Conservation (phyloP, 1,140 invertebrate genomes). For the Drosophila chauvacae region DNA sequence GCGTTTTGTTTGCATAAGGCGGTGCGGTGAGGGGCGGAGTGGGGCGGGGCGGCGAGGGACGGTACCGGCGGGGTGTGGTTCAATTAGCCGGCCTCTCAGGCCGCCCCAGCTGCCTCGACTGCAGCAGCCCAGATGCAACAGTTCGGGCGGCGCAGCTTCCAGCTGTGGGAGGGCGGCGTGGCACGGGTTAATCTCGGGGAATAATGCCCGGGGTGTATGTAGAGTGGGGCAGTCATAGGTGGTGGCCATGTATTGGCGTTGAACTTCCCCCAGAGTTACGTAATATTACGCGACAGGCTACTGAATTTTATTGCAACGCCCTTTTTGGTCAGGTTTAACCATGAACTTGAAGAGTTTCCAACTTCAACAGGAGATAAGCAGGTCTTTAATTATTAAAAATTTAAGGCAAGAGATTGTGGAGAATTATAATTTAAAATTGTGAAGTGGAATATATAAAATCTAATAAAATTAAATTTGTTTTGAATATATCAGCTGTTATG, state of each 20-base stretch:
- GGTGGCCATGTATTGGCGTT: not conserved
- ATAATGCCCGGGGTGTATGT: not conserved
- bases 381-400: not conserved
- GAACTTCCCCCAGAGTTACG: not conserved
- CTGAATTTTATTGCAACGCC: slow-evolving; percentile 9
- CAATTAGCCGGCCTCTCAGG: slow-evolving; percentile 54
- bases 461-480: too few species aligned
- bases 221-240: not conserved
- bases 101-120: slow-evolving; percentile 1
- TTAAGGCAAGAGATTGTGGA: not conserved
- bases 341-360: not conserved
- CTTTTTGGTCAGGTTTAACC: slow-evolving; percentile 1
- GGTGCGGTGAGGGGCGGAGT: not conserved
- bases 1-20: slow-evolving; percentile 49
- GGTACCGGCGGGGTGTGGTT: slow-evolving; percentile 49
- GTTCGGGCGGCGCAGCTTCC: slow-evolving; percentile 37
- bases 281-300: slow-evolving; percentile 7
- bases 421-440: not conserved
- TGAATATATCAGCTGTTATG: too few species aligned
- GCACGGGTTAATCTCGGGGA: slow-evolving; percentile 25
- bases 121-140: slow-evolving; percentile 43
- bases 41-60: not conserved
- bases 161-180: slow-evolving; percentile 34
- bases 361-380: too few species aligned
- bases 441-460: not conserved